These are phyloP conservation scores for Acanthurus tractus DNA, from an alignment of 2,797 vertebrate genomes.

Conservation along the genomic window DNA sequence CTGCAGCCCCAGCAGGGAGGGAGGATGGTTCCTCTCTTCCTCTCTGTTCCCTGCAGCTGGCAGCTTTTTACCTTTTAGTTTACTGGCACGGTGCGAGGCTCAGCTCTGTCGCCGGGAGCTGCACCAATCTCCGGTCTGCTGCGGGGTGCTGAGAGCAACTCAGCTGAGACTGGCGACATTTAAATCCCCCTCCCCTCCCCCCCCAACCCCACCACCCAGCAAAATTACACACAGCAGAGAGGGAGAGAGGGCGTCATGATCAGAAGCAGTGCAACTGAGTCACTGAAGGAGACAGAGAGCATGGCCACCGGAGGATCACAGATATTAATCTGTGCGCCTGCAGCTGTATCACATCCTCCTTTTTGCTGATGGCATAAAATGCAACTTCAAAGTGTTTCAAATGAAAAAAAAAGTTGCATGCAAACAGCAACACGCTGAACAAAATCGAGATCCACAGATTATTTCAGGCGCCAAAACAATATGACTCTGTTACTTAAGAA, in stretches of 20 bases:
- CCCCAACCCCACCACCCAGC: neutral
- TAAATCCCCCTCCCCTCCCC: slow-evolving; percentile 40
- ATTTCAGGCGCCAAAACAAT: neutral
- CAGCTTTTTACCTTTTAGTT: slow-evolving; percentile 76
- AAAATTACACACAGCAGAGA: slow-evolving; percentile 33
- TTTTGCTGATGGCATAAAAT: neutral
- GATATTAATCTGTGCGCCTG: slow-evolving; percentile 36
- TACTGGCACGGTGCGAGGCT: slow-evolving; percentile 61
- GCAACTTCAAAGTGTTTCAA: neutral
- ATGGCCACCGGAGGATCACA: slow-evolving; percentile 26
- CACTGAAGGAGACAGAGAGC: slow-evolving; percentile 28
- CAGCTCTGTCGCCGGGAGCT: slow-evolving; percentile 65
- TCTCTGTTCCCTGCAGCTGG: slow-evolving; percentile 75
- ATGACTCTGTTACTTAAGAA: neutral
- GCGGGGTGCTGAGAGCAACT: slow-evolving; percentile 67
- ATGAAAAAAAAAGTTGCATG: neutral
- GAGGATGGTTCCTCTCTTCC: slow-evolving; percentile 69
- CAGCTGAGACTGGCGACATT: slow-evolving; percentile 74
- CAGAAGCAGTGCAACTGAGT: slow-evolving; percentile 15
- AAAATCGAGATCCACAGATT: neutral
- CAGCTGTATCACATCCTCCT: slow-evolving; percentile 2
- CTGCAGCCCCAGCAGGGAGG: slow-evolving; percentile 70
- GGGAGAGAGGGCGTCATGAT: slow-evolving; percentile 23
- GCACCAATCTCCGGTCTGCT: slow-evolving; percentile 73
- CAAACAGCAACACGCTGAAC: slow-evolving; percentile 5